Conservation (phyloP, 1,140 invertebrate genomes). For the Ericerus pela region DNA sequence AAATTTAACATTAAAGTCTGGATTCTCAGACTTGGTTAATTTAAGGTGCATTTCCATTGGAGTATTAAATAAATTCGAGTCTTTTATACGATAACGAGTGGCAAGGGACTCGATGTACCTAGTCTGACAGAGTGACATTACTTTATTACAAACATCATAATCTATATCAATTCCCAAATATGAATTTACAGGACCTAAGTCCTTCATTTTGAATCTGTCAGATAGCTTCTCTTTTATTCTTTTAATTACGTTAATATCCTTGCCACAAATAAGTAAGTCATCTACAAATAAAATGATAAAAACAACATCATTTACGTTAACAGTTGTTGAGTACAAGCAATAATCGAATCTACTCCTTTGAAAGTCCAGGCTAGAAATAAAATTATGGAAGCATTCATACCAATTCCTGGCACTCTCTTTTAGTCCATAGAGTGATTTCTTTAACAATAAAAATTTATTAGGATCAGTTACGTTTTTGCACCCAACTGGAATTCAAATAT, state of each 20-base stretch:
- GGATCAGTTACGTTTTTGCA: background rate
- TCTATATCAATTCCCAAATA: constrained; percentile 16
- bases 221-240: background rate
- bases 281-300: constrained; percentile 15
- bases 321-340: constrained; percentile 15
- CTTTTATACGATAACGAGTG: constrained; percentile 24
- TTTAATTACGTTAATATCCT: background rate
- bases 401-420: constrained; percentile 23
- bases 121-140: constrained; percentile 13
- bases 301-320: background rate
- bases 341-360: constrained; percentile 1
- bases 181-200: constrained; percentile 8
- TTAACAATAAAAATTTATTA: constrained; percentile 17
- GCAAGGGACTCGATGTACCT: constrained; percentile 18
- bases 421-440: constrained; percentile 21
- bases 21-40: constrained; percentile 15
- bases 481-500: constrained; percentile 24
- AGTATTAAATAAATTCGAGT: constrained; percentile 23
- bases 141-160: background rate
- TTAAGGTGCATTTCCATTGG: constrained; percentile 23
- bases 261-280: constrained; percentile 7
- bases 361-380: constrained; percentile 6
- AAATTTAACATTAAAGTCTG: constrained; percentile 20
- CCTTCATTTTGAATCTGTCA: constrained; percentile 10
- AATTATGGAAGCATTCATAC: constrained; percentile 18